A percentile compares a stretch with the other conserved stretches of the same genome.
Conservation (phyloP, 2,888 invertebrate genomes). For the Esperia sulphurella region DNA sequence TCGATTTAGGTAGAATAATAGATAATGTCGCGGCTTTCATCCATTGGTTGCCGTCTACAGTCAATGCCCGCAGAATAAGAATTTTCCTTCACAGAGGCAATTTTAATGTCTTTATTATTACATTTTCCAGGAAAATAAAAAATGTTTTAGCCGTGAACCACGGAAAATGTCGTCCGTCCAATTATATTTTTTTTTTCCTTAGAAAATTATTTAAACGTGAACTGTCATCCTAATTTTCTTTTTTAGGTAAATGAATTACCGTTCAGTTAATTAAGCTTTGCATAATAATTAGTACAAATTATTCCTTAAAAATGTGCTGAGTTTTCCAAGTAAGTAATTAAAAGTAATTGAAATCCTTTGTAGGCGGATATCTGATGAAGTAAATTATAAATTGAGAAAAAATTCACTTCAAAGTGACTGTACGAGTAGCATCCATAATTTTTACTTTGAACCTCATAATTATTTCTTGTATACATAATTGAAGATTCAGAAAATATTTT, state of each 20-base stretch:
- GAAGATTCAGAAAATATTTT: too few species aligned
- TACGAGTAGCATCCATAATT: background rate
- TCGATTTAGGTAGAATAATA: slow-evolving; percentile 1
- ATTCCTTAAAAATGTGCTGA: slow-evolving; percentile 56
- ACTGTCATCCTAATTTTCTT: slow-evolving; percentile 45
- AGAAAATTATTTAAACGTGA: slow-evolving; percentile 16
- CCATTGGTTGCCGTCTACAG: background rate
- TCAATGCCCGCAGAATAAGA: background rate
- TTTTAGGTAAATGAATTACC: slow-evolving; percentile 46
- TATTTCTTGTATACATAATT: too few species aligned
- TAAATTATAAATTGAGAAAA: slow-evolving; percentile 24
- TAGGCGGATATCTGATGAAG: slow-evolving; percentile 37
- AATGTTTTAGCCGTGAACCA: slow-evolving; percentile 4
- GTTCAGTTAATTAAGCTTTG: slow-evolving; percentile 65
- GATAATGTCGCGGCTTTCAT: background rate
- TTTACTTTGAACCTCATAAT: background rate
- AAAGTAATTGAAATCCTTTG: slow-evolving; percentile 57
- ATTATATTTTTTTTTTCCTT: slow-evolving; percentile 4
- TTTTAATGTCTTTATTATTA: background rate
- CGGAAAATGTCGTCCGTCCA: slow-evolving; percentile 7
- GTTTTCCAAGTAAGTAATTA: slow-evolving; percentile 63
- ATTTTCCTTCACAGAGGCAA: background rate
- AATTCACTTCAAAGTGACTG: slow-evolving; percentile 11
- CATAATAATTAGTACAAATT: slow-evolving; percentile 59
- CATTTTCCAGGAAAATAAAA: background rate